A percentile compares a stretch with the other conserved stretches of the same genome.
These are phyloP conservation scores for Montipora cactus DNA, from an alignment of 64 coral and sea anemone genomes.

Conservation along the genomic window DNA sequence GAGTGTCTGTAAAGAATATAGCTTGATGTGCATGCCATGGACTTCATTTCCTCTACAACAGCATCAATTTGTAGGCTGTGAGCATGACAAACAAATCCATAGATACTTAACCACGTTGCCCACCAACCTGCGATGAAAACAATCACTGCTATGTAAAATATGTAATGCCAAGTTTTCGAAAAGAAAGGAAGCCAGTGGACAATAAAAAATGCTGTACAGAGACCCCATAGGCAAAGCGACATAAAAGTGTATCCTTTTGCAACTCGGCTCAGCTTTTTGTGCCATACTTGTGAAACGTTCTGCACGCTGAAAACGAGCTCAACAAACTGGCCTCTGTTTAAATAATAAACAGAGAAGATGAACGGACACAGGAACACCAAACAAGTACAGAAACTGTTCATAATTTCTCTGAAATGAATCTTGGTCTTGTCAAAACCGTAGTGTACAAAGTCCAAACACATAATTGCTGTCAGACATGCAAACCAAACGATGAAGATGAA, in stretches of 20 bases:
- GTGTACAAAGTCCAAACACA: constrained; percentile 86
- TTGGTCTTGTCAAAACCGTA: constrained; percentile 61
- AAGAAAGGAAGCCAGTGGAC: constrained; percentile 66
- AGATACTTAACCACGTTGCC: constrained; percentile 65
- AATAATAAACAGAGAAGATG: constrained; percentile 66
- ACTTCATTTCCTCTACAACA: constrained; percentile 60
- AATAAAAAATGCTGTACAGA: constrained; percentile 55
- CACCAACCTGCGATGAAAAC: constrained; percentile 74
- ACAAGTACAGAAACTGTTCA: constrained; percentile 71
- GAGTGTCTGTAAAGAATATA: constrained; percentile 43
- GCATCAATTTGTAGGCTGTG: constrained; percentile 76
- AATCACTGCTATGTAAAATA: constrained; percentile 31
- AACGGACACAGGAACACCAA: constrained; percentile 63
- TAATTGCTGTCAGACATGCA: constrained; percentile 47
- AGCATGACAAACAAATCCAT: constrained; percentile 80
- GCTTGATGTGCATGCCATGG: constrained; percentile 3
- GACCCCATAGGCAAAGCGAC: constrained; percentile 26
- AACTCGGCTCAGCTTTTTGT: constrained; percentile 38
- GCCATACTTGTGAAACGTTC: constrained; percentile 28
- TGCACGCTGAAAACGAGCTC: constrained; percentile 73
- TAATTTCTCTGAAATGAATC: constrained; percentile 60
- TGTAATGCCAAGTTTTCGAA: constrained; percentile 64
- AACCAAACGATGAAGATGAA: constrained; percentile 61
- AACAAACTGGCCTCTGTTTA: constrained; percentile 67
- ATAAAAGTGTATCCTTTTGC: constrained; percentile 45